phyloP scores from a whole-genome alignment of 2,113 vertebrate genomes.

The Thunnus thynnus region DNA sequence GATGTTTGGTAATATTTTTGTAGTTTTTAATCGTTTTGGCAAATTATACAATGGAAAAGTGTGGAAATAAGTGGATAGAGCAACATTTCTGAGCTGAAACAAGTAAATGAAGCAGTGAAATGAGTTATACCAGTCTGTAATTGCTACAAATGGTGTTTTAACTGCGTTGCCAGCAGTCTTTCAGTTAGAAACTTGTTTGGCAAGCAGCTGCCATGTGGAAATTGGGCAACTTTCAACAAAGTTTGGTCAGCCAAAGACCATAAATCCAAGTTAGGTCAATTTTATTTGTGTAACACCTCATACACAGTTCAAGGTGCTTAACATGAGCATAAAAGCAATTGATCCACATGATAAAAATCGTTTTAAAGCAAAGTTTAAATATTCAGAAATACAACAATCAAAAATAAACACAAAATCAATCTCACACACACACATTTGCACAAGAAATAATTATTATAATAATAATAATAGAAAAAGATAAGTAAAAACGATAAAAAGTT shows the following conservation, averaged over 20 bases:
- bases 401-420: too few species aligned
- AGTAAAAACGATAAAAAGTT: too few species aligned
- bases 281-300: too few species aligned
- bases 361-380: too few species aligned
- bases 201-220: constrained; percentile 9
- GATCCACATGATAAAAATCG: too few species aligned
- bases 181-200: constrained; percentile 24
- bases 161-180: background rate
- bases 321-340: too few species aligned
- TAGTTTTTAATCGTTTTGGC: constrained; percentile 69
- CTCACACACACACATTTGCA: too few species aligned
- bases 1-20: constrained; percentile 39
- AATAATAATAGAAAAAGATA: too few species aligned
- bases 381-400: too few species aligned
- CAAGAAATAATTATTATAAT: too few species aligned
- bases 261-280: too few species aligned
- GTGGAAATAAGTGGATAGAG: background rate
- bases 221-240: constrained; percentile 8
- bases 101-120: background rate
- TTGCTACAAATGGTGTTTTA: background rate
- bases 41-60: background rate
- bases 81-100: background rate
- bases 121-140: background rate
- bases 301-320: too few species aligned
- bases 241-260: background rate